Evolutionary conservation across 2,113 vertebrate species (phyloP).

Genomic region (rat (Rattus norvegicus)): GRCr8 NC_086029.1:53001001-53001500

Average conservation of each 20-base stretch:
- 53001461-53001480: not conserved
- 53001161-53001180: no score
- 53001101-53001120: not conserved
- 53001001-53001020: no score
- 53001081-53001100: not conserved
- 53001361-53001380: slow-evolving; percentile 20
- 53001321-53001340: not conserved
- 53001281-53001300: not conserved
- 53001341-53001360: not conserved
- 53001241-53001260: not conserved
- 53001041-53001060: no score
- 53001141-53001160: not conserved
- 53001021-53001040: no score
- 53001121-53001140: not conserved
- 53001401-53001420: not conserved
- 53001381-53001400: not conserved
- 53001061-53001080: not conserved
- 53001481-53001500: not conserved
- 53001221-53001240: not conserved
- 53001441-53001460: not conserved
- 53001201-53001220: not conserved
- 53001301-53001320: not conserved
- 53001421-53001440: not conserved
- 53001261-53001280: not conserved
- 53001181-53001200: not conserved